Conservation (phyloP, 2,797 vertebrate genomes). For the Enteromius treurensis region DNA sequence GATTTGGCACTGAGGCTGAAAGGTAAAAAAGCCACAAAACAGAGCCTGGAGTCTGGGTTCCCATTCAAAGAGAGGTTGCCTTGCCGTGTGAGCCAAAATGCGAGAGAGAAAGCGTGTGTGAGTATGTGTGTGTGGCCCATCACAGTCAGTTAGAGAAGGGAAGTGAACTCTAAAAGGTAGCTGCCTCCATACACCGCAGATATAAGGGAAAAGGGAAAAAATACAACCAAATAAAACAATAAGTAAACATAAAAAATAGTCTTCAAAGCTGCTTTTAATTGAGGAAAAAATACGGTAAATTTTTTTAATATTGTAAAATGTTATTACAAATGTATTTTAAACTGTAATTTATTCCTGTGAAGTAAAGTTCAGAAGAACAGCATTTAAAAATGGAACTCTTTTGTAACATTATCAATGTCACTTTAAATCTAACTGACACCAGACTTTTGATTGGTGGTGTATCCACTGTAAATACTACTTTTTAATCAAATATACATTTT, state of each 20-base stretch:
- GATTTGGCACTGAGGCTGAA: slow-evolving; percentile 23
- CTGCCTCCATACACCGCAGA: not conserved
- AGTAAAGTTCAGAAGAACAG: not conserved
- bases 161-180: not conserved
- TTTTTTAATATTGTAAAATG: not conserved
- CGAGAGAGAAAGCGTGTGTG: not conserved
- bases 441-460: not conserved
- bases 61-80: not conserved
- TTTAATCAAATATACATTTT: not conserved
- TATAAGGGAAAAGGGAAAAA: not conserved
- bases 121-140: slow-evolving; percentile 11
- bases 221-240: not conserved
- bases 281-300: not conserved
- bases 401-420: not conserved
- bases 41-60: slow-evolving; percentile 25
- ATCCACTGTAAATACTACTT: not conserved
- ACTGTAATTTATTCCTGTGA: not conserved
- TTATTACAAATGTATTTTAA: not conserved
- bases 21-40: slow-evolving; percentile 36
- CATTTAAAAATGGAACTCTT: not conserved
- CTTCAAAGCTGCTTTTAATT: not conserved
- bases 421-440: not conserved
- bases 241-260: not conserved
- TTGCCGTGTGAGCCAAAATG: slow-evolving; percentile 9
- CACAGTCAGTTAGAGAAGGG: not conserved